These are phyloP conservation scores for Ooceraea biroi DNA, from an alignment of 1,140 invertebrate species.

Conservation along the genomic window DNA sequence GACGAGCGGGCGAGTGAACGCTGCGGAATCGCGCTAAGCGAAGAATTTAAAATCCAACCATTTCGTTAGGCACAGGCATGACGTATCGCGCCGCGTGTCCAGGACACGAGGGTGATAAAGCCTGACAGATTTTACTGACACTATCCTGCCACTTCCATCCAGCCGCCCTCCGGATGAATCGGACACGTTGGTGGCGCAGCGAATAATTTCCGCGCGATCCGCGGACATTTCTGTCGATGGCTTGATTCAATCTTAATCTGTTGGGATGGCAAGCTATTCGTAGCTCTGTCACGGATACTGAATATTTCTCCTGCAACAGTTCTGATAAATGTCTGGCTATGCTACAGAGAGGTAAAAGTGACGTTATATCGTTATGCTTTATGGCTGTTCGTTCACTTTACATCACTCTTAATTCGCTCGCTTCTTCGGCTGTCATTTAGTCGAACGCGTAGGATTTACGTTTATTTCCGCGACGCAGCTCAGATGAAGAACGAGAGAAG, in stretches of 20 bases:
- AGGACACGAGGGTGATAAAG: conserved; percentile 48
- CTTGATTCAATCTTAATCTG: too few relatives aligned
- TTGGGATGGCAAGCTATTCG: too few relatives aligned
- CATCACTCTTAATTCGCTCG: conserved; percentile 3
- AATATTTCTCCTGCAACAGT: neutral
- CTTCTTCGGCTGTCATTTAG: neutral
- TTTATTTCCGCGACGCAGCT: conserved; percentile 1
- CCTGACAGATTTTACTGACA: conserved; percentile 53
- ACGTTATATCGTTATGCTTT: neutral
- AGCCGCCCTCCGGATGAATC: conserved; percentile 26
- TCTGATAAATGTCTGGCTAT: neutral
- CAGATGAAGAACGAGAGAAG: neutral
- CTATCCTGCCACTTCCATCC: neutral
- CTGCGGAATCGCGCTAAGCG: conserved; percentile 11
- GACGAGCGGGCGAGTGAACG: neutral
- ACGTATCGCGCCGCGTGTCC: conserved; percentile 44
- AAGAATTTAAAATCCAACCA: conserved; percentile 31
- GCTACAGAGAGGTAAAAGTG: neutral
- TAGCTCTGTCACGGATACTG: too few relatives aligned
- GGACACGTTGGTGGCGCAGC: conserved; percentile 27
- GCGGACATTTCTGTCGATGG: neutral
- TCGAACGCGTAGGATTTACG: conserved; percentile 24
- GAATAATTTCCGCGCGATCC: conserved; percentile 32
- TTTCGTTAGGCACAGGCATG: conserved; percentile 22
- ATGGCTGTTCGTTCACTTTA: neutral